Evolutionary conservation across 1,140 invertebrate species (phyloP).

Genomic region (Mamestra configurata): DNA sequence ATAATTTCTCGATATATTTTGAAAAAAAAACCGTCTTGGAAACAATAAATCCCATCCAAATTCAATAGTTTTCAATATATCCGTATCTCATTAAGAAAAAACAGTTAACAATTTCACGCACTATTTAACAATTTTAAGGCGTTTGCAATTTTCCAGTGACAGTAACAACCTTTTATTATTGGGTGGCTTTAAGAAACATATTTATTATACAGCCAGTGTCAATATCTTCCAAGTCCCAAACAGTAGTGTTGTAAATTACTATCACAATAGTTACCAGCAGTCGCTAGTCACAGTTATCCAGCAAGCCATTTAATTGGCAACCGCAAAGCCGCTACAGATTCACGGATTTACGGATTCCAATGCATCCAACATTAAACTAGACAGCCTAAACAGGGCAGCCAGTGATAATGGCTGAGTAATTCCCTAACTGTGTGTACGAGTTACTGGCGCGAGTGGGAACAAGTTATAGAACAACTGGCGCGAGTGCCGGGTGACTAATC

Average conservation of each 20-base stretch:
- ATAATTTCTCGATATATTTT: no score
- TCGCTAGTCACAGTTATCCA: neutral
- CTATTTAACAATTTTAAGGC: no score
- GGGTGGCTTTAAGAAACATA: no score
- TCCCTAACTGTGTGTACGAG: neutral
- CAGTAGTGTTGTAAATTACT: neutral
- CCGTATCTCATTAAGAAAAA: no score
- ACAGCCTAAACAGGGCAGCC: conserved; percentile 14
- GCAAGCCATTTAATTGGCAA: neutral
- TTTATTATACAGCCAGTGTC: no score
- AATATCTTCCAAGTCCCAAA: no score
- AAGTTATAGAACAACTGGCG: conserved; percentile 40
- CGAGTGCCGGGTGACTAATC: conserved; percentile 37
- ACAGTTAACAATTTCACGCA: no score
- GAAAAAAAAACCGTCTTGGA: no score
- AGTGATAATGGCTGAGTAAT: conserved; percentile 32
- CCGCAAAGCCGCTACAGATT: neutral
- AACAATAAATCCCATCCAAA: no score
- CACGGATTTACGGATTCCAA: neutral
- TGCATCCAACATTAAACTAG: neutral
- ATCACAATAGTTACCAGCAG: neutral
- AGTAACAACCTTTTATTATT: no score
- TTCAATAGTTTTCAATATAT: no score
- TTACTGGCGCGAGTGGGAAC: conserved; percentile 26
- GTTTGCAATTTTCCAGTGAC: no score